Base-by-base conservation (phyloP, 2,797 vertebrate genomes). In the Fundulus diaphanus region DNA sequence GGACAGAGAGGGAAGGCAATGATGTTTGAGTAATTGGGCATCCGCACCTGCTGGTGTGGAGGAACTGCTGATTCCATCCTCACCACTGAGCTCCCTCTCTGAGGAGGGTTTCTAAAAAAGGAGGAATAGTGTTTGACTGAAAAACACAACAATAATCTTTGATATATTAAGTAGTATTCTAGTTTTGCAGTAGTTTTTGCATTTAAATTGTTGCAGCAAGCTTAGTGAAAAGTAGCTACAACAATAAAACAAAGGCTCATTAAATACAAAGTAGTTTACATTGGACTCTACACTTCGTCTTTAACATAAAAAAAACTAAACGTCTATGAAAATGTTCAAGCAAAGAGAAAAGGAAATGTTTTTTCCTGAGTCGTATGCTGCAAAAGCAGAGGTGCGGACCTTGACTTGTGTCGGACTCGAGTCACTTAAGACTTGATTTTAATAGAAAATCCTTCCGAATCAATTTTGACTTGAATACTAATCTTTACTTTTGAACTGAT, bases 1-100 rank as follows among this genome's bases (percentile, higher is more conserved):
- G 52, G 61, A 51, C 20, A 8, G 56, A 11, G 29, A 48, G 66
- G 31, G 75, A 49, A 63, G 79, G 75, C 72, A 66, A 73, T 46
- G 68, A 46, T n/a, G 11, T n/a, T n/a, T n/a, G 16, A 12, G 72
- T 31, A 61, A 72, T 48, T 18, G 40, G 52, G 27, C 66, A 81
- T 59, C 72, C 51, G 44, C 48, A 24, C 13, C 68, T 33, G 67
- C 35, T 56, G 56, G 71, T 66, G 69, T 49, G 73, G 42, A 73
- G 63, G 35, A 56, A 42, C 31, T 13, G 2, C 57, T 42, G 65
- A 48, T 0, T 35, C 44, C 56, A 18, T 33, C 37, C 24, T 81
- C 76, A 78, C 78, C 73, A 65, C 27, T 69, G 70, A 72, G 3
- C 49, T 74, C 61, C 6, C 1, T 11, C 33, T 35, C 18, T 35